Conservation (phyloP, 1,140 invertebrate genomes). For the Tetramorium parvispinum region DNA sequence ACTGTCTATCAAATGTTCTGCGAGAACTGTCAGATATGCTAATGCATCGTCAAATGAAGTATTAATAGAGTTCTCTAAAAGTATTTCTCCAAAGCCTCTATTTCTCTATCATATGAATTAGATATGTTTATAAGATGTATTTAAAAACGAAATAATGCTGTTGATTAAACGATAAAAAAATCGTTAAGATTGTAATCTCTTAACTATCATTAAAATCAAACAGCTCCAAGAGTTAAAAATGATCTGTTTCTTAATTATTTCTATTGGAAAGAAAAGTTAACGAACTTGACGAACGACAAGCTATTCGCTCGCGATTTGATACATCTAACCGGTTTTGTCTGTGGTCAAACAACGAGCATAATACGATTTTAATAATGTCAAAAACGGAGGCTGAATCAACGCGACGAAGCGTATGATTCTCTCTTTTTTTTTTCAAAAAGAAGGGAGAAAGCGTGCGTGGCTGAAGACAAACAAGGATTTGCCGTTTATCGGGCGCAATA, state of each 20-base stretch:
- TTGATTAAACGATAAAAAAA: background rate
- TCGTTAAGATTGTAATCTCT: too few species aligned
- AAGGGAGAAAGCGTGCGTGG: constrained; percentile 58
- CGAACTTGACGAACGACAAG: background rate
- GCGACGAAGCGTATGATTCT: background rate
- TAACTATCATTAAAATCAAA: too few species aligned
- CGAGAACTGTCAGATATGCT: background rate
- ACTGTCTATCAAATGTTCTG: constrained; percentile 8
- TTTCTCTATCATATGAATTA: background rate
- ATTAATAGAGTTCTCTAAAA: background rate
- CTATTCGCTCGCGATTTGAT: background rate
- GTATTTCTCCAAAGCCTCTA: background rate
- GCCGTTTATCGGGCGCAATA: constrained; percentile 54
- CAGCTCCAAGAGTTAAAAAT: too few species aligned
- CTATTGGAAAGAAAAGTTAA: background rate
- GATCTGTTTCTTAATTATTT: too few species aligned
- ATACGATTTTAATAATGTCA: background rate
- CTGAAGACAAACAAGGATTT: constrained; percentile 24
- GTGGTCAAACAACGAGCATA: background rate
- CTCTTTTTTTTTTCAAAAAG: constrained; percentile 35
- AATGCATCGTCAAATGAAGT: background rate
- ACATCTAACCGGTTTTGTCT: background rate
- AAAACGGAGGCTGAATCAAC: background rate
- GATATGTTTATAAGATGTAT: background rate
- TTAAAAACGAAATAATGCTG: background rate